Evolutionary conservation across 2,113 vertebrate species (phyloP).

Genomic region (Marmota flaviventris): DNA sequence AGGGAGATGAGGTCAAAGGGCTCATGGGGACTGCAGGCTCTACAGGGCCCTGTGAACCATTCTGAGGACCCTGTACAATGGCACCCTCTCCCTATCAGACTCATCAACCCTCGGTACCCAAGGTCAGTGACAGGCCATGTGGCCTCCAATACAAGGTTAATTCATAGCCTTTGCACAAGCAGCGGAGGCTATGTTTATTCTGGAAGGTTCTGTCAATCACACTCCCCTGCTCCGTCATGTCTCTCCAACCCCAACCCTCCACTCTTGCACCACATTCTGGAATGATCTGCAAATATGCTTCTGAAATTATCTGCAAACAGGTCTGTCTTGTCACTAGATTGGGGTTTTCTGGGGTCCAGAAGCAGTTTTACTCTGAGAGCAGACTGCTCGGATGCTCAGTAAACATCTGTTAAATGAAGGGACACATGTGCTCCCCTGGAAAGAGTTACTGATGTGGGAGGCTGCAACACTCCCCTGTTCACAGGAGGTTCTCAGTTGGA

Average conservation of each 20-base stretch:
- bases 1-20: not conserved
- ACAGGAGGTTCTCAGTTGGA: not conserved
- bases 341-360: not conserved
- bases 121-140: not conserved
- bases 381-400: not conserved
- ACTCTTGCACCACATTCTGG: not conserved
- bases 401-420: not conserved
- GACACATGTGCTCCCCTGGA: not conserved
- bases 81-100: not conserved
- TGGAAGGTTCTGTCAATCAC: not conserved
- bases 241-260: not conserved
- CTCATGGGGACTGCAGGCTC: too few relatives aligned
- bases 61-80: not conserved
- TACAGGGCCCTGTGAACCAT: not conserved
- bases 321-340: too few relatives aligned
- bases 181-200: not conserved
- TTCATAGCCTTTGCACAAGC: too few relatives aligned
- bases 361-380: not conserved
- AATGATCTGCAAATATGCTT: not conserved
- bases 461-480: too few relatives aligned
- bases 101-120: rapidly evolving
- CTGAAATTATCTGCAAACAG: not conserved
- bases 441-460: not conserved
- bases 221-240: not conserved
- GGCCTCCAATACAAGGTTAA: too few relatives aligned